Evolutionary conservation across 64 coral and sea anemone species (phyloP).

Genomic region (Acropora tenuis): DNA sequence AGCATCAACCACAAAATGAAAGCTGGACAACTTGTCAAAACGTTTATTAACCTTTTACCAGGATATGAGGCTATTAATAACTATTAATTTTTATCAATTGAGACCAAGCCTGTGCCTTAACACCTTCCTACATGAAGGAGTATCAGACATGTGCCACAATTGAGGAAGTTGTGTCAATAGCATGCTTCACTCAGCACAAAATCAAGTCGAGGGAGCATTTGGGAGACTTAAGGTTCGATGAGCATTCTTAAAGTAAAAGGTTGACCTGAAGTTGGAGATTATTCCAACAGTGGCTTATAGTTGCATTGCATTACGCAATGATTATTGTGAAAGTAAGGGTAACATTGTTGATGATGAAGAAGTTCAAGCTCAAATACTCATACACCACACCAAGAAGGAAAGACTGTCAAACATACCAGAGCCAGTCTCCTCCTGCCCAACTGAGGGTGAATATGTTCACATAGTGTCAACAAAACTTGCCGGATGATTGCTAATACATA

Average conservation of each 20-base stretch:
- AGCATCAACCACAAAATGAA: conserved; percentile 1
- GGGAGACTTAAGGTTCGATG: neutral
- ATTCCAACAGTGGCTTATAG: too few relatives aligned
- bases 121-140: neutral
- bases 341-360: neutral
- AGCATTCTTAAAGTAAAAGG: neutral
- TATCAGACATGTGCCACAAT: conserved; percentile 4
- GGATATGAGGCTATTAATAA: neutral
- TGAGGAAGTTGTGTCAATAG: neutral
- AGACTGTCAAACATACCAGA: neutral
- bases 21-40: neutral
- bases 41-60: neutral
- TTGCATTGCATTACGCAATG: neutral
- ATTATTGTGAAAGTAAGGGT: neutral
- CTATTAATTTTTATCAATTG: neutral
- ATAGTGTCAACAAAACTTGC: too few relatives aligned
- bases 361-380: neutral
- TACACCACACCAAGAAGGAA: neutral
- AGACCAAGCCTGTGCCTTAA: neutral
- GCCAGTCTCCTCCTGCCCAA: too few relatives aligned
- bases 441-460: too few relatives aligned
- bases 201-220: conserved; percentile 3
- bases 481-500: too few relatives aligned
- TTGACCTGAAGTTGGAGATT: neutral
- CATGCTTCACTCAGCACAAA: conserved; percentile 3